Percentiles rank a stretch among this genome's conserved stretches.
These are phyloP conservation scores for Acleris emargana DNA, from an alignment of 2,888 invertebrate genomes.

Conservation along the genomic window DNA sequence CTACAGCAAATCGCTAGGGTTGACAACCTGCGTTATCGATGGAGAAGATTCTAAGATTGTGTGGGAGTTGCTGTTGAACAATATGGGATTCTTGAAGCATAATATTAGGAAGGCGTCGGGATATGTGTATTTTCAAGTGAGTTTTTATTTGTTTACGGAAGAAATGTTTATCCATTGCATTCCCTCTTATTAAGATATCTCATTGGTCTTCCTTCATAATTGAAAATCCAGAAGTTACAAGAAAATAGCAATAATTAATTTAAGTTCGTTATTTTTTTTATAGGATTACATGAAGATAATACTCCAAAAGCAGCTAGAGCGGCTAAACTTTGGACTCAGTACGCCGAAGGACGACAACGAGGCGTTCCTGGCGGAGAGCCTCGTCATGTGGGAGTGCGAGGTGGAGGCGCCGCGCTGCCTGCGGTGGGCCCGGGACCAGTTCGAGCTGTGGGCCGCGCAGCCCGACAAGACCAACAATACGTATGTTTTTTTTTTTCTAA, in stretches of 20 bases:
- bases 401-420: constrained; percentile 82
- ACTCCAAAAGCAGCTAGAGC: constrained; percentile 68
- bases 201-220: too few relatives aligned
- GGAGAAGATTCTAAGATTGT: constrained; percentile 86
- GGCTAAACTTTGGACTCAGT: constrained; percentile 78
- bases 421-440: constrained; percentile 75
- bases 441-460: constrained; percentile 61
- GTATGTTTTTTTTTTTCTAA: constrained; percentile 49
- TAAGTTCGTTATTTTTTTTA: background rate
- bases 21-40: constrained; percentile 84
- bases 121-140: constrained; percentile 17
- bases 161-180: too few relatives aligned
- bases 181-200: too few relatives aligned
- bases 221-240: too few relatives aligned
- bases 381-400: constrained; percentile 84
- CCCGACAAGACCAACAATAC: constrained; percentile 66
- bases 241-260: too few relatives aligned
- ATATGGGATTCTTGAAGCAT: constrained; percentile 78
- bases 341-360: constrained; percentile 80
- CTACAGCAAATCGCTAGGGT: constrained; percentile 84
- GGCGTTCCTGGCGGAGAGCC: constrained; percentile 81
- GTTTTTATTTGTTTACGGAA: constrained; percentile 11
- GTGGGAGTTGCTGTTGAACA: constrained; percentile 85
- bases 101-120: constrained; percentile 73
- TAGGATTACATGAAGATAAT: constrained; percentile 75